Evolutionary conservation across 2,113 vertebrate genomes (phyloP), one percentile per base, ranked within the genome.

Genomic region (Chaetorhynchus papuensis): DNA sequence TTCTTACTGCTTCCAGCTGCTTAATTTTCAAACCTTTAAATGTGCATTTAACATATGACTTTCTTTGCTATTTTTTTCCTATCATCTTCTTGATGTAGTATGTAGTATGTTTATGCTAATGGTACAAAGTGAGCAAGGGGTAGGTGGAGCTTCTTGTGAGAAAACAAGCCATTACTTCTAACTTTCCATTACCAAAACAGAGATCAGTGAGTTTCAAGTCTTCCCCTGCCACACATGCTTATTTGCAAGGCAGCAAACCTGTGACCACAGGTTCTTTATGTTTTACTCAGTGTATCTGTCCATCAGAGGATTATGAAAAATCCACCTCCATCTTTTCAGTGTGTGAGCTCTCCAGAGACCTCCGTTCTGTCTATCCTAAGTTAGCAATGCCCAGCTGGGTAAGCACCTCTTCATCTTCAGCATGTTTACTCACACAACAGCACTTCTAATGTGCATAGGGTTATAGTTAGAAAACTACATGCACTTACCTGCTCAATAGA

Each of bases 141-240:
- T 61, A 80, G 90, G 50, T 50, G 56, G 71, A 92, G 42, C 27
- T 59, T 88, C 83, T 93, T 88, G 42, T 63, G 71, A 95, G 88
- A 96, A 93, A 93, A 68, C 26, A 66, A 93, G 63, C 33, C 39
- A 77, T 83, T 81, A 60, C 63, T 77, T 92, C 50, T 92, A 88
- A 90, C 50, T 97, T 97, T 97, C 95, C 95, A 93, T 95, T 92
- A 89, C 94, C 54, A 83, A 88, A 90, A 77, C 33, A 86, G 35
- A 94, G 52, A 96, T 85, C 75, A 70, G 44, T 74, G 42, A 65
- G 88, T 93, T 94, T 95, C 96, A 96, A 77, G 59, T 83, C 92
- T 89, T 94, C 71, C 60, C 70, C 56, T 92, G 71, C 54, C 54
- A 92, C 31, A 44, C 37, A 74, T 9, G 11, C 75, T 88, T 90